A percentile compares a stretch with the other conserved stretches of the same genome.
These are phyloP conservation scores for Pollicipes pollicipes DNA, from an alignment of 1,140 invertebrate species.

Conservation along the genomic window DNA sequence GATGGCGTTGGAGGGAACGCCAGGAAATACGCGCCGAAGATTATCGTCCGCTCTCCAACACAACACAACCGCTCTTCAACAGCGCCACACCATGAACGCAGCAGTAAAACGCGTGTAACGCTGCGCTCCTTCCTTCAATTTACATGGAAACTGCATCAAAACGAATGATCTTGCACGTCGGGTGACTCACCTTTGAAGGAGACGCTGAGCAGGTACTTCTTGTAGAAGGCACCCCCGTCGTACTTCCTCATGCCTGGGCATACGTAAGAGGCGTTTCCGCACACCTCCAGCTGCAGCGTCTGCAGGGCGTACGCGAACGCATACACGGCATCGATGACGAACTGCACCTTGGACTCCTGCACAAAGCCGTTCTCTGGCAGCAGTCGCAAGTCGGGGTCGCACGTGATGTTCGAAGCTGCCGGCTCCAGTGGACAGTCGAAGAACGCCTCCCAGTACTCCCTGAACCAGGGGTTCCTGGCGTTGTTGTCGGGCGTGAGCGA, in stretches of 20 bases:
- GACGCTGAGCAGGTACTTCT: constrained; percentile 45
- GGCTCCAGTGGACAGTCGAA: constrained; percentile 32
- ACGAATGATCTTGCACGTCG: too few species aligned
- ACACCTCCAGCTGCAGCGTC: constrained; percentile 38
- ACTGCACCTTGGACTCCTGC: too few species aligned
- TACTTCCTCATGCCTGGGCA: constrained; percentile 45
- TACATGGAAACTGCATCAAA: too few species aligned
- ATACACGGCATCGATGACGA: constrained; percentile 77
- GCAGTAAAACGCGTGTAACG: too few species aligned
- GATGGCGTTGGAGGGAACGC: too few species aligned
- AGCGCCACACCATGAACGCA: too few species aligned
- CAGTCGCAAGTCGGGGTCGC: constrained; percentile 4
- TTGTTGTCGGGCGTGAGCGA: constrained; percentile 41
- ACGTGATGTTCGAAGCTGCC: constrained; percentile 13
- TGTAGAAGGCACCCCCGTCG: constrained; percentile 48
- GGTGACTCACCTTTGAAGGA: constrained; percentile 44
- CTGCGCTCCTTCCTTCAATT: too few species aligned
- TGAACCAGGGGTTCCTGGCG: constrained; percentile 51
- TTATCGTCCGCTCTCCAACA: too few species aligned
- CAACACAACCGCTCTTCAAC: too few species aligned
- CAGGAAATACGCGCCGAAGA: too few species aligned
- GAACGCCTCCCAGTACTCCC: constrained; percentile 51
- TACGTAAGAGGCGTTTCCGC: constrained; percentile 29
- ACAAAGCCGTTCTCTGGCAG: constrained; percentile 15
- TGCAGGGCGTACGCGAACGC: constrained; percentile 61